Conservation (phyloP, 2,888 invertebrate genomes). For the Athalia rosae region DNA sequence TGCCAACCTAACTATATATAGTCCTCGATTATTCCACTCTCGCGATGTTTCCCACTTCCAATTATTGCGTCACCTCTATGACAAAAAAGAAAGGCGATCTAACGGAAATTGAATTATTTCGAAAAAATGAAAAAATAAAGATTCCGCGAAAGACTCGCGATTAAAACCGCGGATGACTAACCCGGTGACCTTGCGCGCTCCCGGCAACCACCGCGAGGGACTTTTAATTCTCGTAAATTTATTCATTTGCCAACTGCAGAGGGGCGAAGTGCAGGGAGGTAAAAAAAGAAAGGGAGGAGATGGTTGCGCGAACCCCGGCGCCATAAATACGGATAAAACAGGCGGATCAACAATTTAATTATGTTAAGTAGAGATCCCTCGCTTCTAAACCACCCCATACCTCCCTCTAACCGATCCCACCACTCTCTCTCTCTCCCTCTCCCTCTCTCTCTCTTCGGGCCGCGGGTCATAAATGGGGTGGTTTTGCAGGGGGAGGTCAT, state of each 20-base stretch:
- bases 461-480: not conserved
- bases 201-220: constrained; percentile 14
- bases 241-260: constrained; percentile 12
- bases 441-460: constrained; percentile 4
- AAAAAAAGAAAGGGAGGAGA: not conserved
- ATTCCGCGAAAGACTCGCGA: too few relatives aligned
- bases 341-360: constrained; percentile 45
- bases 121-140: too few relatives aligned
- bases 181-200: not conserved
- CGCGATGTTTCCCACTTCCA: too few relatives aligned
- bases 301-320: constrained; percentile 1
- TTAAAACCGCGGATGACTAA: too few relatives aligned
- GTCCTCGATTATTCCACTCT: too few relatives aligned
- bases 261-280: not conserved
- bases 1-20: too few relatives aligned
- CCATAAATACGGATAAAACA: constrained; percentile 43
- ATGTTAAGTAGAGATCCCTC: constrained; percentile 43
- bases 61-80: too few relatives aligned
- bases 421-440: not conserved
- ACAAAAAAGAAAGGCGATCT: too few relatives aligned
- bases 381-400: not conserved
- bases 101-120: too few relatives aligned
- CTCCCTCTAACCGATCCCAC: not conserved
- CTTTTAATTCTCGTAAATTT: constrained; percentile 40
- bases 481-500: constrained; percentile 8